phyloP scores from a whole-genome alignment of 2,113 vertebrate species.

The Actenoides lindsayi region DNA sequence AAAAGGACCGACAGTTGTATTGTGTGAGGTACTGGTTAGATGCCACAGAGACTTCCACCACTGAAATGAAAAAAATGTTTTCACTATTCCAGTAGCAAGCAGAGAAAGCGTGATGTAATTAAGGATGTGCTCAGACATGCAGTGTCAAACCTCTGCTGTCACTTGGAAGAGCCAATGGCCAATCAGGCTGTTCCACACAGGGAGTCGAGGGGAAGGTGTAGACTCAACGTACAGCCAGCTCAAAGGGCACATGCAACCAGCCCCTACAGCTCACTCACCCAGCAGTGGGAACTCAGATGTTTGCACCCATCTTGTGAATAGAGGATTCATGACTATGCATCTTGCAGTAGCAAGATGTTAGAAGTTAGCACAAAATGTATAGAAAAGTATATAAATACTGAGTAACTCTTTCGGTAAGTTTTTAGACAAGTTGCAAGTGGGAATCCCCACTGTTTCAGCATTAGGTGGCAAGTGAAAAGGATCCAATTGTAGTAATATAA shows the following conservation, averaged over 20 bases:
- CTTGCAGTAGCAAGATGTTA: no score
- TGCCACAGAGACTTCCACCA: slow-evolving; percentile 21
- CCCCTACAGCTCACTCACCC: accelerated
- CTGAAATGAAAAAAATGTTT: slow-evolving; percentile 31
- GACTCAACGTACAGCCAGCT: background rate
- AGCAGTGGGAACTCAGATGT: accelerated
- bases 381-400: background rate
- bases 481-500: background rate
- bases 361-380: background rate
- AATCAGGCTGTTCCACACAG: background rate
- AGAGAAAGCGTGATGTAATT: background rate
- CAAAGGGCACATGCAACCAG: background rate
- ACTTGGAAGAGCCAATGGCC: background rate
- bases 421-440: background rate
- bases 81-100: background rate
- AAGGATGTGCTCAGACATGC: background rate
- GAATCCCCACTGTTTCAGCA: background rate
- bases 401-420: accelerated
- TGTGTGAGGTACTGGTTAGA: background rate
- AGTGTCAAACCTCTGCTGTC: background rate
- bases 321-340: accelerated
- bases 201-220: background rate
- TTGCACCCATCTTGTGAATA: background rate
- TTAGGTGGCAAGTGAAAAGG: background rate
- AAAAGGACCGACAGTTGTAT: slow-evolving; percentile 9